Base-by-base conservation (phyloP, 2,113 vertebrate species). In the Albula glossodonta region DNA sequence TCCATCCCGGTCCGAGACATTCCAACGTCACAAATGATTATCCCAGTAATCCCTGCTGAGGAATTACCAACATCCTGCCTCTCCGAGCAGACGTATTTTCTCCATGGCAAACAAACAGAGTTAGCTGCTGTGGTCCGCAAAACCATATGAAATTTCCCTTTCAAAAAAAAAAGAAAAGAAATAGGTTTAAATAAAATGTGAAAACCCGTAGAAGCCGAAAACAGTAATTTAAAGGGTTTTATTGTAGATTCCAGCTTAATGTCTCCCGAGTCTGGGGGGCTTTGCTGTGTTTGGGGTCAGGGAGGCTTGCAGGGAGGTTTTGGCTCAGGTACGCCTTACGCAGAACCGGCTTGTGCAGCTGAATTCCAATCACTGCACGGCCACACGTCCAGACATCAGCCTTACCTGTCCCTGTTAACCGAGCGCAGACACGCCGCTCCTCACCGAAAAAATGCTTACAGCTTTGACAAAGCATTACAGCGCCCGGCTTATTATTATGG, bases 1-100 rank as follows among this genome's bases (percentile, higher is more conserved):
- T 51, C 84, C 17, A 56, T 78, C 53, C 25, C 49, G 8, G n/a
- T 88, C 51, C 81, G 51, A 89, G 81, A 81, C 84, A 77, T 81
- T 77, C 77, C 22, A 22, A 60, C 51, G 12, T 82, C 82, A 79
- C 53, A 81, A 83, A 85, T 63, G 22, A 66, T 84, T 41, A 80
- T 89, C 84, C 50, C 50, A 51, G 81, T 83, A 86, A 86, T 74
- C 84, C 84, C 83, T 86, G 79, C 2, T 87, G 74, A 88, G 51
- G 31, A 81, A 56, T 82, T 84, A 53, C 15, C 80, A 79, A 12
- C 51, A 57, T 83, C 88, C 5, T 86, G 17, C 52, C 48, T 74
- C 63, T 66, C 56, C 74, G 81, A 5, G 60, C 17, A 83, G 85
- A 78, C 51, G 83, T 56, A 41, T 80, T 84, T 83, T 84, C 63